These are phyloP conservation scores for Charina bottae DNA, from an alignment of 2,113 vertebrate species.

Conservation along the genomic window DNA sequence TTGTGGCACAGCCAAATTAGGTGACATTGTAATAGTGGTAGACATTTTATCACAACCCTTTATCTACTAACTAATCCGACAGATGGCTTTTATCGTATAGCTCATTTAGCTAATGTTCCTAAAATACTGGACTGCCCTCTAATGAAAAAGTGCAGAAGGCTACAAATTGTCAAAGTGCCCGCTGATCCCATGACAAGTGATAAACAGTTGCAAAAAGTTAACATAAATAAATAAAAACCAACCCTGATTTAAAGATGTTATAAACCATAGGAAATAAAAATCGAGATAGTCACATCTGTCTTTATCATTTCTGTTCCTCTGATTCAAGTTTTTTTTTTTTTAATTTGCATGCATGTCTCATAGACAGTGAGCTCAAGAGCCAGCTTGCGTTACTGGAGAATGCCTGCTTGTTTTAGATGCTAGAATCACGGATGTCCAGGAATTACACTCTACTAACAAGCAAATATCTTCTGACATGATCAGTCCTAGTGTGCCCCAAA, in stretches of 20 bases:
- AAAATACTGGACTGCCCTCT: conserved; percentile 12
- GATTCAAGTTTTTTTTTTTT: neutral
- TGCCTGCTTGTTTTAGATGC: neutral
- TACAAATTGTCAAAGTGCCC: neutral
- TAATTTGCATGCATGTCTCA: neutral
- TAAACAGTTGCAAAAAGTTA: neutral
- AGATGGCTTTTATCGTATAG: conserved; percentile 3
- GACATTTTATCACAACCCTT: conserved; percentile 21
- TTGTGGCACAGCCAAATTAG: neutral
- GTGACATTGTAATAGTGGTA: fast-evolving
- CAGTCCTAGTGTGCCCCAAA: neutral
- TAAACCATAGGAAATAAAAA: neutral
- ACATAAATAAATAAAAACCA: neutral
- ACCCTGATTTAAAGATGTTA: neutral
- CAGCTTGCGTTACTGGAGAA: neutral
- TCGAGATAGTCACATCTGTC: neutral
- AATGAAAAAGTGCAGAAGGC: neutral
- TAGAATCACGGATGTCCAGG: neutral
- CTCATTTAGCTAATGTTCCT: neutral
- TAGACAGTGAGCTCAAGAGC: neutral
- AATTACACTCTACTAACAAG: neutral
- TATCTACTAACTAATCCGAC: conserved; percentile 19
- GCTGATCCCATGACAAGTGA: neutral
- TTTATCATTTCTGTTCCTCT: neutral
- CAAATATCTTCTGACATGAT: neutral